A percentile compares a stretch with the other conserved stretches of the same genome.
Conservation (phyloP, 2,113 vertebrate species). For the Siniperca knerii region DNA sequence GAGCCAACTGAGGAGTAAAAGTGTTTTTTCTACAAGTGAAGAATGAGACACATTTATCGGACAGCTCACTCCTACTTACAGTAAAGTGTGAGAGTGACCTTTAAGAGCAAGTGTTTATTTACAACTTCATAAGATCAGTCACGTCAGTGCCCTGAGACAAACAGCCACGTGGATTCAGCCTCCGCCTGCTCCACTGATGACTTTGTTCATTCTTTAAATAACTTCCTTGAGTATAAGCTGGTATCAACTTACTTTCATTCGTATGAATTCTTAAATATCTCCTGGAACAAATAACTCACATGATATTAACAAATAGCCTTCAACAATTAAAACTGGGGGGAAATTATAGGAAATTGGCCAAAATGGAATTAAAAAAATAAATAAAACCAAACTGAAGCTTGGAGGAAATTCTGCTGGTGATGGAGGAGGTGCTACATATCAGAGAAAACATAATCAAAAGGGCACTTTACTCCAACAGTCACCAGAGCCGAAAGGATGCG, state of each 20-base stretch:
- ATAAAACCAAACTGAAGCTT: not conserved
- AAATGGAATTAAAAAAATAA: not conserved
- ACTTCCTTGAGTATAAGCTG: not conserved
- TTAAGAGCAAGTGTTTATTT: not conserved
- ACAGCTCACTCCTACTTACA: slow-evolving; percentile 1
- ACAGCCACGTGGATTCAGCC: not conserved
- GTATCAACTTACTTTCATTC: not conserved
- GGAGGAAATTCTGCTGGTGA: not conserved
- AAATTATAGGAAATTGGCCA: no score
- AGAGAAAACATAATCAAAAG: not conserved
- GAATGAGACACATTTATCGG: not conserved
- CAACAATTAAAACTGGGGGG: not conserved
- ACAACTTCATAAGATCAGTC: not conserved
- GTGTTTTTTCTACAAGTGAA: not conserved
- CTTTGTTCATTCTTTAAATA: not conserved
- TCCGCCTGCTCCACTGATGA: not conserved
- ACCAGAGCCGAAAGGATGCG: no score
- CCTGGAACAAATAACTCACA: not conserved
- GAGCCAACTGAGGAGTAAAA: not conserved
- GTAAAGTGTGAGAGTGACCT: slow-evolving; percentile 20
- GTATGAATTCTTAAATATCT: not conserved
- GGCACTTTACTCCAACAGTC: not conserved
- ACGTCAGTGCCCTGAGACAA: not conserved
- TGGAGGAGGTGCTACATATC: not conserved
- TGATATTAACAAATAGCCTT: not conserved